Conservation (phyloP, 2,888 invertebrate species). For the Steinernema scapterisci region DNA sequence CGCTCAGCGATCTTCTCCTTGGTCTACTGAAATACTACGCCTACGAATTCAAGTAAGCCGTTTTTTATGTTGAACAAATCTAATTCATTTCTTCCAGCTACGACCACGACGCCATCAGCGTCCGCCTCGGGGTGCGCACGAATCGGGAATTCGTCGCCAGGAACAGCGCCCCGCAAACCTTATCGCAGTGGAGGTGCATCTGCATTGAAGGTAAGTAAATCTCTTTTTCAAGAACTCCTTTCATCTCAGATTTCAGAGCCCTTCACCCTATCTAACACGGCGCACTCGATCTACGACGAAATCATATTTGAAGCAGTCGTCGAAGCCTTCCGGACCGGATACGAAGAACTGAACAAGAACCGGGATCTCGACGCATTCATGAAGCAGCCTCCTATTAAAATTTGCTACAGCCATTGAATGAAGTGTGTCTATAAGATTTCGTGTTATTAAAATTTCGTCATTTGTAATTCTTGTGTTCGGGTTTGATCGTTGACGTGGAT, state of each 20-base stretch:
- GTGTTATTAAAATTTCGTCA: too few relatives aligned
- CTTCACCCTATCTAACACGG: conserved; percentile 93
- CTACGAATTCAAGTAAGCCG: conserved; percentile 73
- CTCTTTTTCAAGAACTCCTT: too few relatives aligned
- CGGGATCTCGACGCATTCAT: neutral
- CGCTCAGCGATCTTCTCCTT: conserved; percentile 80
- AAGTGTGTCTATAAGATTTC: too few relatives aligned
- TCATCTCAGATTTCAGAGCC: conserved; percentile 74
- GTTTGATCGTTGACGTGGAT: too few relatives aligned
- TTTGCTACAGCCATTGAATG: too few relatives aligned
- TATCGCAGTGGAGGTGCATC: conserved; percentile 85
- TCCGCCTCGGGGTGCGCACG: conserved; percentile 79
- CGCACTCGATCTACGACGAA: conserved; percentile 87
- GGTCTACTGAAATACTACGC: conserved; percentile 87
- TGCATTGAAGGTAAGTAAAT: conserved; percentile 77
- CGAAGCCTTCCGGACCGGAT: neutral
- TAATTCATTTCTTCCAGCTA: conserved; percentile 68
- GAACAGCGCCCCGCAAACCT: conserved; percentile 69
- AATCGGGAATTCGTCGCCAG: conserved; percentile 78
- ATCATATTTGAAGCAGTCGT: conserved; percentile 74
- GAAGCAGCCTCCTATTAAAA: neutral
- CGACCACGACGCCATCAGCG: conserved; percentile 80
- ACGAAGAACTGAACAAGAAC: neutral
- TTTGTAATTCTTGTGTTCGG: too few relatives aligned
- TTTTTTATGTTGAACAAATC: too few relatives aligned